Base-by-base conservation (phyloP, 2,888 invertebrate genomes). In the Julus scanicus region DNA sequence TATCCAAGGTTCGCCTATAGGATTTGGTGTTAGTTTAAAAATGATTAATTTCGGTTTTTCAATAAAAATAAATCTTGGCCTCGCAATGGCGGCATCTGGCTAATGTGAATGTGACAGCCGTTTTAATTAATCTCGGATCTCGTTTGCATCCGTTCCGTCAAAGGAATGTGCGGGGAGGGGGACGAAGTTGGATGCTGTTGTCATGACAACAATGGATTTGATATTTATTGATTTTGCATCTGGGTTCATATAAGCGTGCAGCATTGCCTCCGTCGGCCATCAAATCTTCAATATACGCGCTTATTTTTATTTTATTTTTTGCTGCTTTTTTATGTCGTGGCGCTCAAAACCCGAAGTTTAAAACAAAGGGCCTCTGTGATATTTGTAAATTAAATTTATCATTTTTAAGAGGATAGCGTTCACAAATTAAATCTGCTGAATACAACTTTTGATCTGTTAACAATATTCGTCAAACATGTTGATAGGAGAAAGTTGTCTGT, bases 181-280 rank as follows among this genome's bases (percentile, higher is more conserved):
- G 63, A 57, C 57, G 57, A 57, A n/a, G 57, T 17, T 57, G 63
- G 80, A 80, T 80, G 80, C 3, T 37, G 80, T 80, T 80, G 80
- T 80, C 80, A 80, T 80, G 80, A 37, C 80, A 80, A 80, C 80
- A 80, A 80, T 80, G 80, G 80, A 80, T 80, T 80, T 80, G 80
- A 80, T 80, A 80, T 80, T 80, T 80, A 80, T 80, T 80, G 80
- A 80, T 80, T 80, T 80, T 80, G 80, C 80, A 80, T 80, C 80
- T 80, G 80, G 80, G 37, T 80, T 80, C 80, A 37, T 80, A 80
- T 80, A 37, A 80, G 80, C 20, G 15, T 37, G 80, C 37, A 13
- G 80, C 80, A 80, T 15, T 80, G 80, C 80, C 80, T 80, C 37
- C 80, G 20, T 29, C 13, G 80, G 37, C 80, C 11, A 80, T 80